Conservation (phyloP, 2,113 vertebrate species). For the Cathartes aura region DNA sequence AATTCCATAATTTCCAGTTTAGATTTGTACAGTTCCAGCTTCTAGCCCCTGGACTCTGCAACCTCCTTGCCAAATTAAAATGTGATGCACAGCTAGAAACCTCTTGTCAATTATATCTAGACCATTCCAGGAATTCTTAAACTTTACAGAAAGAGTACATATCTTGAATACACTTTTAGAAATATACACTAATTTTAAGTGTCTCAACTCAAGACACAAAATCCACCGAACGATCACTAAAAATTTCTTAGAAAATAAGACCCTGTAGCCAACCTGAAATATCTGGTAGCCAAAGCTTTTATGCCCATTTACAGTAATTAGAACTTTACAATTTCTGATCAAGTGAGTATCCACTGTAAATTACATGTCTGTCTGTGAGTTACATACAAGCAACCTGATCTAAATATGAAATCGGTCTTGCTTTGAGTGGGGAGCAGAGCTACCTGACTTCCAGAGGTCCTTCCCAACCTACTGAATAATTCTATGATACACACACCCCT, state of each 20-base stretch:
- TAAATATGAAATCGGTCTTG: not conserved
- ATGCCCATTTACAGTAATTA: not conserved
- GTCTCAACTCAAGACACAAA: not conserved
- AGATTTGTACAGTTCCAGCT: not conserved
- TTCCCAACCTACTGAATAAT: not conserved
- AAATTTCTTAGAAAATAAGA: not conserved
- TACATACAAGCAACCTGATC: not conserved
- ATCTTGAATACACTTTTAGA: not conserved
- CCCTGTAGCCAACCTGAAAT: not conserved
- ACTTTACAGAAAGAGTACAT: not conserved
- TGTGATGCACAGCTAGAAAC: not conserved
- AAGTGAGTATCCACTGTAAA: not conserved
- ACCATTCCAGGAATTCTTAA: not conserved
- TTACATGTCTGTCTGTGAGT: not conserved
- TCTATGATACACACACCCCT: not conserved
- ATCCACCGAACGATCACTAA: fast-evolving
- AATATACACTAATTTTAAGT: not conserved
- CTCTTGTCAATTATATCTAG: not conserved
- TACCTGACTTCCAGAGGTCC: not conserved
- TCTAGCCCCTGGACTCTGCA: not conserved
- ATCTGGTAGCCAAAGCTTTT: not conserved
- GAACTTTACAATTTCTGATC: not conserved
- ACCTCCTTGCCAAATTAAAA: not conserved
- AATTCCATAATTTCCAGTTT: not conserved
- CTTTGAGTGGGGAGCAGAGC: not conserved